Percentiles rank a stretch among this genome's conserved stretches.
These are phyloP conservation scores for Dicentrarchus labrax DNA, from an alignment of 2,113 vertebrate species.

Conservation along the genomic window DNA sequence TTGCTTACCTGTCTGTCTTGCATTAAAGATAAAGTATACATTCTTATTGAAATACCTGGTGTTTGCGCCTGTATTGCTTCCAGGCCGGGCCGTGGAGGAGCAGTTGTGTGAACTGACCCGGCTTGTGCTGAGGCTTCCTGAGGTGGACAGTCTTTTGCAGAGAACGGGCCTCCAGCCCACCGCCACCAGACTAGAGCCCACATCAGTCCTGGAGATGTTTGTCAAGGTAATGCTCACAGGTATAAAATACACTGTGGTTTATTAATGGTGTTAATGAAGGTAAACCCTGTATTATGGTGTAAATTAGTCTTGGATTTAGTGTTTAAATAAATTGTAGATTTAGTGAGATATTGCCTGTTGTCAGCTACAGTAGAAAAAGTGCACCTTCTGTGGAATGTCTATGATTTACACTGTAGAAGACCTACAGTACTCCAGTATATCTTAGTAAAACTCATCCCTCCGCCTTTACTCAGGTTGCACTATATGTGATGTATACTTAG, in stretches of 20 bases:
- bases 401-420: not conserved
- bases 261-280: not conserved
- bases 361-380: not conserved
- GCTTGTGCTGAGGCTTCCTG: constrained; percentile 90
- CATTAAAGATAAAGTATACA: not conserved
- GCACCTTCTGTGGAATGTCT: not conserved
- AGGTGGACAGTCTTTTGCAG: constrained; percentile 89
- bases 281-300: not conserved
- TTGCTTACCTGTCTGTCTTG: not conserved
- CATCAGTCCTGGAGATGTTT: constrained; percentile 87
- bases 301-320: not conserved
- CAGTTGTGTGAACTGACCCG: constrained; percentile 94
- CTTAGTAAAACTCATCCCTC: not conserved
- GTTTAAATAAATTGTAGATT: not conserved
- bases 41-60: not conserved
- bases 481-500: not conserved
- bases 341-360: not conserved
- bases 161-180: constrained; percentile 80
- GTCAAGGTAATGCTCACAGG: constrained; percentile 88
- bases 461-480: not conserved
- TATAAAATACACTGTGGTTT: not conserved
- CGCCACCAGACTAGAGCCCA: constrained; percentile 84
- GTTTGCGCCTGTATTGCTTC: constrained; percentile 27
- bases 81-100: constrained; percentile 87
- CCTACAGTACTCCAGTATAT: not conserved